Percentiles rank a stretch among this genome's conserved stretches.
Conservation (phyloP, 2,113 vertebrate genomes). For the Puntigrus tetrazona region DNA sequence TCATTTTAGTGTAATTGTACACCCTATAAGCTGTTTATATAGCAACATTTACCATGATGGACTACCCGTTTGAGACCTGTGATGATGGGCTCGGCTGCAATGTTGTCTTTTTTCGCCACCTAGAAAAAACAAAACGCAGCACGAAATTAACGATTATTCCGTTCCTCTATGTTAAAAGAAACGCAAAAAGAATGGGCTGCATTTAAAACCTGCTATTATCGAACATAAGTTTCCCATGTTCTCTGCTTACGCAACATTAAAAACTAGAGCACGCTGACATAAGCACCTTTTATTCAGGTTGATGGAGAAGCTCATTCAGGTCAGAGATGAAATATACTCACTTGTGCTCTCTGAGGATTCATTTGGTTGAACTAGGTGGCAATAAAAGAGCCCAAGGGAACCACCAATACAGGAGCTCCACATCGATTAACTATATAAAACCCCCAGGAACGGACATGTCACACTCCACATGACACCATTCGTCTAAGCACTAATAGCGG, state of each 20-base stretch:
- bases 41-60: slow-evolving; percentile 91
- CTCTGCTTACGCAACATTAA: slow-evolving; percentile 27
- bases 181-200: neutral
- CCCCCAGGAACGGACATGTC: slow-evolving; percentile 63
- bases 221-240: slow-evolving; percentile 10
- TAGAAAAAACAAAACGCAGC: slow-evolving; percentile 77
- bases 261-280: slow-evolving; percentile 41
- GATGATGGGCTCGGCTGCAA: slow-evolving; percentile 96
- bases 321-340: slow-evolving; percentile 72
- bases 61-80: slow-evolving; percentile 95
- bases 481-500: slow-evolving; percentile 74
- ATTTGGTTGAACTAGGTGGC: slow-evolving; percentile 34
- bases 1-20: neutral
- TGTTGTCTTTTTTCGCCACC: slow-evolving; percentile 93
- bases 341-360: slow-evolving; percentile 37
- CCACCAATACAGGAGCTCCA: slow-evolving; percentile 59
- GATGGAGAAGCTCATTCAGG: slow-evolving; percentile 68
- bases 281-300: slow-evolving; percentile 67
- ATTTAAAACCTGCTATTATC: slow-evolving; percentile 21
- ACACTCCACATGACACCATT: slow-evolving; percentile 54
- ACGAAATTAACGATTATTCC: neutral
- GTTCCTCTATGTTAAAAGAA: neutral
- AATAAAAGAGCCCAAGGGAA: slow-evolving; percentile 65
- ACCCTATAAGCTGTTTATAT: neutral
- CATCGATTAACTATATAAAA: slow-evolving; percentile 75